A percentile compares a stretch with the other conserved stretches of the same genome.
These are phyloP conservation scores for Chloropsis cyanopogon DNA, from an alignment of 2,113 vertebrate genomes.

Conservation along the genomic window DNA sequence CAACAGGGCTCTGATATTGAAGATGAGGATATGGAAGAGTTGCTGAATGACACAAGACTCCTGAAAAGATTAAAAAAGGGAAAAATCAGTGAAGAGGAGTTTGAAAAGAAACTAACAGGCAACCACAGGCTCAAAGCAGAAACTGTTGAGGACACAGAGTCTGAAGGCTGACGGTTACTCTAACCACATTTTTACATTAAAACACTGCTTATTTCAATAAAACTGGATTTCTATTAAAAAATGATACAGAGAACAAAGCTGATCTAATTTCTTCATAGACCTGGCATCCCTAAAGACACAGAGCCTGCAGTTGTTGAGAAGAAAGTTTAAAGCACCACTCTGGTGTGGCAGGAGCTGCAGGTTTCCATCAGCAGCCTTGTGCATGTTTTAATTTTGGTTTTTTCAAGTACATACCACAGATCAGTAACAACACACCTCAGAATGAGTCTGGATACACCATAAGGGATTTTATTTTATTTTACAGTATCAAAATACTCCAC, in stretches of 20 bases:
- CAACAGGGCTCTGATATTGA: constrained; percentile 84
- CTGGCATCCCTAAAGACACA: background rate
- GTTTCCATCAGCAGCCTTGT: background rate
- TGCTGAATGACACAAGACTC: constrained; percentile 89
- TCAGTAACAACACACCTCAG: background rate
- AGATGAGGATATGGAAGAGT: constrained; percentile 85
- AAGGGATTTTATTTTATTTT: constrained; percentile 7
- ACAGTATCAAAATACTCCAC: background rate
- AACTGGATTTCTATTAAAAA: background rate
- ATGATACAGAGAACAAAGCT: background rate
- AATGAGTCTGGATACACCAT: background rate
- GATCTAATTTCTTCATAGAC: background rate
- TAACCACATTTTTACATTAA: background rate
- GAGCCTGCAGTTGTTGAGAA: background rate
- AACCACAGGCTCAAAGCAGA: background rate
- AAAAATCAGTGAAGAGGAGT: constrained; percentile 89
- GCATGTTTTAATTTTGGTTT: background rate
- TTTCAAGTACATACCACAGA: background rate
- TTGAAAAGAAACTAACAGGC: constrained; percentile 81
- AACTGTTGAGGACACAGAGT: background rate
- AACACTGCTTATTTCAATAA: constrained; percentile 3
- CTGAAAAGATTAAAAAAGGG: constrained; percentile 91
- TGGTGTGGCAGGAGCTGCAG: background rate
- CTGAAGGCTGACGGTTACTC: constrained; percentile 6
- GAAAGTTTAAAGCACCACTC: background rate